Percentiles rank a stretch among this genome's conserved stretches.
These are phyloP conservation scores for Rhipidura dahli DNA, from an alignment of 2,113 vertebrate species.

Conservation along the genomic window DNA sequence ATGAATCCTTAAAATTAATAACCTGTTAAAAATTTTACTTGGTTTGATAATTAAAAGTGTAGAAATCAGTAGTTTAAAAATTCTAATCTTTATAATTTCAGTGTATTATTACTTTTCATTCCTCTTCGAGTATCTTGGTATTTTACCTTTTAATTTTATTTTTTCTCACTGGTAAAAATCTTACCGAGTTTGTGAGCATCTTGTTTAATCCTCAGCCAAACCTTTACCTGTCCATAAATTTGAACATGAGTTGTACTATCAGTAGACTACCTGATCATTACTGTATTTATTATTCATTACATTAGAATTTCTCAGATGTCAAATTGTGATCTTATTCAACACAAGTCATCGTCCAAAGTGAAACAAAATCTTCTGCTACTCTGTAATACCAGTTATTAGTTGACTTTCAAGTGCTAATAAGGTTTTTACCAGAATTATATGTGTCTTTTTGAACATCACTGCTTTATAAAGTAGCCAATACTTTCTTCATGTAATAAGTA, in stretches of 20 bases:
- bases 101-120: not conserved
- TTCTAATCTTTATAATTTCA: not conserved
- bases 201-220: not conserved
- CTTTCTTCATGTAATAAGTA: not conserved
- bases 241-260: not conserved
- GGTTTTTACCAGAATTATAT: not conserved
- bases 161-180: not conserved
- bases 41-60: not conserved
- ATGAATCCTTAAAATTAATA: not conserved
- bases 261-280: not conserved
- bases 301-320: not conserved
- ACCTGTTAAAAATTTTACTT: not conserved
- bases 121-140: accelerated
- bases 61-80: not conserved
- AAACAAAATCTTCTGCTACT: not conserved
- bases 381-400: not conserved
- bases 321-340: not conserved
- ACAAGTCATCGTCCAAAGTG: not conserved
- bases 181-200: not conserved
- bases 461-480: not conserved
- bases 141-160: not conserved
- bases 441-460: not conserved
- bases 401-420: not conserved
- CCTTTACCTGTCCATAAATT: not conserved
- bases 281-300: not conserved